Conservation (phyloP, 1,140 invertebrate species). For the Heliconius himera region DNA sequence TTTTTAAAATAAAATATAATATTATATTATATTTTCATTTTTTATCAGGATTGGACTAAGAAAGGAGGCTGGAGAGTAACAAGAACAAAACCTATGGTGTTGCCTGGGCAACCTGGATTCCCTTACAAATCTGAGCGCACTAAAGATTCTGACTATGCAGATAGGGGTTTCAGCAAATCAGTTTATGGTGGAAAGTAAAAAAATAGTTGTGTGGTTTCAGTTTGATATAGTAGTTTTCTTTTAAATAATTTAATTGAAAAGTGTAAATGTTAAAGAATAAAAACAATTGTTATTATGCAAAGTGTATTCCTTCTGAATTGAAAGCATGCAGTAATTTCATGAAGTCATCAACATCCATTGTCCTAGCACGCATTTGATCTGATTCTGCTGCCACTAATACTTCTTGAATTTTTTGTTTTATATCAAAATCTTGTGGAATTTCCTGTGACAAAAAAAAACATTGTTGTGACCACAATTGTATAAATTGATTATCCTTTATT, state of each 20-base stretch:
- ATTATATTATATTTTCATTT: constrained; percentile 3
- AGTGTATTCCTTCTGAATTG: constrained; percentile 95
- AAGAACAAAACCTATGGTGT: constrained; percentile 75
- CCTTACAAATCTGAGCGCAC: constrained; percentile 82
- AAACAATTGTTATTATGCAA: constrained; percentile 77
- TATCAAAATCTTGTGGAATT: constrained; percentile 90
- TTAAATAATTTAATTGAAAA: constrained; percentile 13
- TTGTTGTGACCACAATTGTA: neutral
- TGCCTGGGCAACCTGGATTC: constrained; percentile 86
- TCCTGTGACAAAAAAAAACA: constrained; percentile 82
- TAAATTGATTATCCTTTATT: too few species aligned
- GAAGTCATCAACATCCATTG: constrained; percentile 99
- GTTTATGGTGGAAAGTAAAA: constrained; percentile 52
- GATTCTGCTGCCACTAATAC: constrained; percentile 87
- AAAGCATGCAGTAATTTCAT: constrained; percentile 92
- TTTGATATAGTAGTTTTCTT: constrained; percentile 25
- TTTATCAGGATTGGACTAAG: constrained; percentile 86
- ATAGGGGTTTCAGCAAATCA: constrained; percentile 86
- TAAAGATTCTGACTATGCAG: constrained; percentile 84
- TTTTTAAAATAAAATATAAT: neutral
- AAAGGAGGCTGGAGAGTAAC: constrained; percentile 86
- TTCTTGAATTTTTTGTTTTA: constrained; percentile 91
- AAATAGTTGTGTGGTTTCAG: neutral
- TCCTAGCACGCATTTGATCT: constrained; percentile 92
- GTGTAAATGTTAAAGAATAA: constrained; percentile 32